Conservation (phyloP, 2,797 vertebrate genomes). For the Tamandua tetradactyla region DNA sequence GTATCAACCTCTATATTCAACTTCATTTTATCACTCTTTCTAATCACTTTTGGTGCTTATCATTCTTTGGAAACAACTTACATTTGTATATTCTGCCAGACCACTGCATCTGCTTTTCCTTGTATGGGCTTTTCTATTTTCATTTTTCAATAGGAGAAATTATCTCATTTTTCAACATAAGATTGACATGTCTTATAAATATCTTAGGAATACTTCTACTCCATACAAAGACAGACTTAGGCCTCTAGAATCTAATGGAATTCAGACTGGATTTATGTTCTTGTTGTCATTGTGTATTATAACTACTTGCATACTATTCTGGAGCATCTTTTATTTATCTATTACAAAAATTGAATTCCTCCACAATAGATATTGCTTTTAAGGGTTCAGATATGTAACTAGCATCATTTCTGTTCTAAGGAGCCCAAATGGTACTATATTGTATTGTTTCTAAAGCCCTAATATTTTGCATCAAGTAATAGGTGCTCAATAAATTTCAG, state of each 20-base stretch:
- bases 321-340: slow-evolving; percentile 19
- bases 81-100: neutral
- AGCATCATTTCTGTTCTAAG: neutral
- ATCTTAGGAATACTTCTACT: neutral
- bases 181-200: neutral
- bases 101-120: neutral
- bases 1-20: neutral
- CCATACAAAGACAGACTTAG: neutral
- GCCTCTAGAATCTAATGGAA: neutral
- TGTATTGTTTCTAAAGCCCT: neutral
- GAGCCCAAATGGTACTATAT: neutral
- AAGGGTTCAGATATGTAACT: slow-evolving; percentile 29
- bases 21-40: neutral
- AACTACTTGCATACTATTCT: neutral
- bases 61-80: neutral
- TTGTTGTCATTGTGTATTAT: neutral
- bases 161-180: neutral
- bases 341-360: neutral
- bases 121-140: neutral
- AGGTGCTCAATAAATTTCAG: neutral
- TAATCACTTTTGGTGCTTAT: neutral
- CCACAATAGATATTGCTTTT: neutral
- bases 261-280: neutral
- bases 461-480: no score
- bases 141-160: neutral